These are phyloP conservation scores for Coracopsis vasa DNA, from an alignment of 2,113 vertebrate species.

Conservation along the genomic window DNA sequence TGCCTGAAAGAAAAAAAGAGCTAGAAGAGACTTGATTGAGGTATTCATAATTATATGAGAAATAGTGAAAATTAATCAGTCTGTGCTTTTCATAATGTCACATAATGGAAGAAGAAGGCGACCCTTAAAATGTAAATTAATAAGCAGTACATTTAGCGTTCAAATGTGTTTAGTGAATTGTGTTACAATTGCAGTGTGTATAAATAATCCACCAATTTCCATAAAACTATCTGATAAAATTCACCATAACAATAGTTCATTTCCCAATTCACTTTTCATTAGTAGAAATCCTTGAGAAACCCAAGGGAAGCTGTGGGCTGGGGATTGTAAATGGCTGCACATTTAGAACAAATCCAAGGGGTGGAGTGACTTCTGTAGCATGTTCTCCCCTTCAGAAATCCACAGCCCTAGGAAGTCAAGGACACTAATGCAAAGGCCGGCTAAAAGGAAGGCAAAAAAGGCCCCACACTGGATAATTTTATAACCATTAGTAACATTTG, in stretches of 20 bases:
- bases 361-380: background rate
- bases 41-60: slow-evolving; percentile 41
- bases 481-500: slow-evolving; percentile 50
- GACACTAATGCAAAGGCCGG: background rate
- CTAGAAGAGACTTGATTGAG: background rate
- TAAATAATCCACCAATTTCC: slow-evolving; percentile 65
- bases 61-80: slow-evolving; percentile 52
- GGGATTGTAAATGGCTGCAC: background rate
- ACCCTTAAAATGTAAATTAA: slow-evolving; percentile 69
- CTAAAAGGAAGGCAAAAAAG: background rate
- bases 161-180: slow-evolving; percentile 36
- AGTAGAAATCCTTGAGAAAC: slow-evolving; percentile 39
- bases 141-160: slow-evolving; percentile 29
- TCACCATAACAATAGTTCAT: slow-evolving; percentile 61
- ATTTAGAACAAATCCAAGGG: slow-evolving; percentile 7
- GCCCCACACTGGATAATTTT: slow-evolving; percentile 14
- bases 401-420: background rate
- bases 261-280: slow-evolving; percentile 49
- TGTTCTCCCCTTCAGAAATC: background rate
- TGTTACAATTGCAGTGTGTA: slow-evolving; percentile 48
- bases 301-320: slow-evolving; percentile 24
- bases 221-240: slow-evolving; percentile 63
- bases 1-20: background rate
- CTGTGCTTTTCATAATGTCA: slow-evolving; percentile 41
- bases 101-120: slow-evolving; percentile 46